Percentiles rank a stretch among this genome's conserved stretches.
These are phyloP conservation scores for Pycnomerus fuliginosus DNA, from an alignment of 2,888 invertebrate species.

Conservation along the genomic window DNA sequence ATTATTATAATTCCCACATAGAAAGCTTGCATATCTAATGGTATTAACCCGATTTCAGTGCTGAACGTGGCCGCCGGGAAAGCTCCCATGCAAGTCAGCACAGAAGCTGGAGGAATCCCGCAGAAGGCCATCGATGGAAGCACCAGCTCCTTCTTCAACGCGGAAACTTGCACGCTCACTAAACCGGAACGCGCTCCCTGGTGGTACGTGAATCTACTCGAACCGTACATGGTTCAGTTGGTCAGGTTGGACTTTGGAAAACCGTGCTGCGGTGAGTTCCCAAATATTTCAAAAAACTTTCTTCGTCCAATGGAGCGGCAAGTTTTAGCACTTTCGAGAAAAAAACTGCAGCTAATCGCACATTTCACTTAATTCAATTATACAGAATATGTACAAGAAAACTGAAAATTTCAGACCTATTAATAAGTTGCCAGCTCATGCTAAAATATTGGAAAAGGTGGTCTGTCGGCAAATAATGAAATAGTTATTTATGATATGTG, in stretches of 20 bases:
- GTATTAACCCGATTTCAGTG: conserved; percentile 59
- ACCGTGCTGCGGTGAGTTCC: conserved; percentile 81
- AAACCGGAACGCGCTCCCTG: conserved; percentile 82
- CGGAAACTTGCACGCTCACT: conserved; percentile 85
- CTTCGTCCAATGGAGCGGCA: too few relatives aligned
- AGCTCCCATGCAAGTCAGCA: conserved; percentile 91
- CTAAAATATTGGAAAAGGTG: too few relatives aligned
- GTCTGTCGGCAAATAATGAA: too few relatives aligned
- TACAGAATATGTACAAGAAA: too few relatives aligned
- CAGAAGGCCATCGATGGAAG: conserved; percentile 91
- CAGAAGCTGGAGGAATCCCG: conserved; percentile 78
- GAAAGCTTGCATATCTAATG: conserved; percentile 20
- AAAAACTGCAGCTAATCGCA: too few relatives aligned
- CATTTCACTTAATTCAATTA: too few relatives aligned
- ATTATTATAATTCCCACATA: conserved; percentile 10
- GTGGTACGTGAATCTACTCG: conserved; percentile 94
- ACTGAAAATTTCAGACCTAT: too few relatives aligned
- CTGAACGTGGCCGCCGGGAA: conserved; percentile 92
- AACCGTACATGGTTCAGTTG: conserved; percentile 93
- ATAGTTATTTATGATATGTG: too few relatives aligned
- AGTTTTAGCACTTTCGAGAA: too few relatives aligned
- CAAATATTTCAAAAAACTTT: too few relatives aligned
- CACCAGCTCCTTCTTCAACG: conserved; percentile 76
- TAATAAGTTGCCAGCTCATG: too few relatives aligned
- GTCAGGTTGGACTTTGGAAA: conserved; percentile 89